These are phyloP conservation scores for Antheraea yamamai DNA, from an alignment of 2,888 invertebrate genomes.

Conservation along the genomic window DNA sequence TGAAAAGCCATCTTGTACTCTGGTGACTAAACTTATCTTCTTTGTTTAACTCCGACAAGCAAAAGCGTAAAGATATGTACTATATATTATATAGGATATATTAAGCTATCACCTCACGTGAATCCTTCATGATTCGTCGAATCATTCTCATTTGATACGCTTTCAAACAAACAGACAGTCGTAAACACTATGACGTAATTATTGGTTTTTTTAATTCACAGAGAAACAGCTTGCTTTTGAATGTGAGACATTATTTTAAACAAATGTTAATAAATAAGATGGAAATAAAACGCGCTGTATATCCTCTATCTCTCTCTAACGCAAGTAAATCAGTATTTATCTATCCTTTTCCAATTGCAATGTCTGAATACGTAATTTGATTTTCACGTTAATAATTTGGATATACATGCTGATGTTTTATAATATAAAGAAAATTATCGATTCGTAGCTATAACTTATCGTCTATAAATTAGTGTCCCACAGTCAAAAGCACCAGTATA, in stretches of 20 bases:
- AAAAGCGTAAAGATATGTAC: neutral
- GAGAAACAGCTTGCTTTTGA: neutral
- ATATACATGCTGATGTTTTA: too few relatives aligned
- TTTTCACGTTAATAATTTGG: too few relatives aligned
- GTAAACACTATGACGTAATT: neutral
- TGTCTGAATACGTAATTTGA: neutral
- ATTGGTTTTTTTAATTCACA: neutral
- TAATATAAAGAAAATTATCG: too few relatives aligned
- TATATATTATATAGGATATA: too few relatives aligned
- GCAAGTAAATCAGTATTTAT: neutral
- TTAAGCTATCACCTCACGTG: too few relatives aligned
- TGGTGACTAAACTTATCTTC: neutral
- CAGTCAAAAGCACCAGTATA: neutral
- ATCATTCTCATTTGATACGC: too few relatives aligned
- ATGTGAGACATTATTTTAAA: neutral
- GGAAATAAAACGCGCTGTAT: neutral
- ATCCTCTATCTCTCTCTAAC: neutral
- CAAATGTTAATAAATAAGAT: neutral
- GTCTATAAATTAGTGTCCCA: neutral
- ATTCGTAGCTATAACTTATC: neutral
- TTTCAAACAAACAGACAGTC: too few relatives aligned
- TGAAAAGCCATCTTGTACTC: neutral
- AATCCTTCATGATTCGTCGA: too few relatives aligned
- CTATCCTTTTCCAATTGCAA: neutral
- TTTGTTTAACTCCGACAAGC: neutral